Base-by-base conservation (phyloP, 2,888 invertebrate genomes). In the Lissocephala sabroskyi region DNA sequence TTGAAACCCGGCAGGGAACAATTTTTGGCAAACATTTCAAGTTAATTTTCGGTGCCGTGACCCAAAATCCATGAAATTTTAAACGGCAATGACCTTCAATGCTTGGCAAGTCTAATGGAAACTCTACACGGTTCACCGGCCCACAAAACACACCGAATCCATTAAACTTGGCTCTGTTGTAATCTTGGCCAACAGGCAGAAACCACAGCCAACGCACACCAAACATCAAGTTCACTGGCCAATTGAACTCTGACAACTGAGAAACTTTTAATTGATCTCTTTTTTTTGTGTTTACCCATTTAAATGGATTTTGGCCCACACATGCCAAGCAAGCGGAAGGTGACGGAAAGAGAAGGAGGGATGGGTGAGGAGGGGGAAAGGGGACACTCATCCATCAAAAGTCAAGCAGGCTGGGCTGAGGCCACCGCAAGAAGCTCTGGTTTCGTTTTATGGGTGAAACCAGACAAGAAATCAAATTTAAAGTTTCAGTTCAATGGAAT, bases 31-130 rank as follows among this genome's bases (percentile, higher is more conserved):
- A 23, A 23, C 7, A 5, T 23, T 7, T 23, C 23, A 23, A 35
- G 35, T 35, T 10, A 35, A 35, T 45, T 23, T 33, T 30, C 16
- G 30, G 36, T 50, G 52, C 61, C 55, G 42, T 59, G 77, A 74
- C 74, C 77, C 57, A 62, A 57, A 61, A 48, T 6, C 64, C 51
- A 46, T 56, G 56, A 56, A 64, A 65, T 68, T 36, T 63, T 23
- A 43, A 49, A 71, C 59, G 68, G 55, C 54, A 64, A 55, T 64
- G 77, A 74, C 68, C 68, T 68, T 77, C 77, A 54, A 19, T 41
- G 18, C 48, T 32, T 10, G 13, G 11, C 30, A 13, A 13, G 30
- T n/a, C n/a, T n/a, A n/a, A 23, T 23, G 23, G 23, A 23, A 23
- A 23, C 23, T 14, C 14, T 16, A 35, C 50, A 77, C 57, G 77